Evolutionary conservation across 2,888 invertebrate species (phyloP).

Genomic region (Asteroscopus sphinx): DNA sequence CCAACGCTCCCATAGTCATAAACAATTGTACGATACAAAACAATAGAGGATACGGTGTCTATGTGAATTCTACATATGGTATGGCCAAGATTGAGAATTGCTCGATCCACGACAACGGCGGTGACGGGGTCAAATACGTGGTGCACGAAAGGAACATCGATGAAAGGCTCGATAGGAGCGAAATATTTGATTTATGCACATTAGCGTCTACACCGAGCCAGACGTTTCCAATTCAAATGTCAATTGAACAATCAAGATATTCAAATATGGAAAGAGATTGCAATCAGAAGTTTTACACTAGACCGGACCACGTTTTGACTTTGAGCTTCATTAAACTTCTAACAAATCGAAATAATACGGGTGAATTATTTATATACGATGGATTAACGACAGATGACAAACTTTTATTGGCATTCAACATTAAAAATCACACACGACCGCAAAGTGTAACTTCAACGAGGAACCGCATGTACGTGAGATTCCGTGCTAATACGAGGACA

Average conservation of each 20-base stretch:
- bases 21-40: slow-evolving; percentile 95
- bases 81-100: slow-evolving; percentile 94
- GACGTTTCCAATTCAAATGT: slow-evolving; percentile 96
- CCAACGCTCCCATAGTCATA: slow-evolving; percentile 94
- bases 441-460: slow-evolving; percentile 96
- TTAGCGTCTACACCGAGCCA: slow-evolving; percentile 95
- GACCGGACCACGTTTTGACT: slow-evolving; percentile 94
- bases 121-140: slow-evolving; percentile 96
- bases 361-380: slow-evolving; percentile 94
- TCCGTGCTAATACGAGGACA: slow-evolving; percentile 92
- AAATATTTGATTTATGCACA: slow-evolving; percentile 95
- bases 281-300: slow-evolving; percentile 94
- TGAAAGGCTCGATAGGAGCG: slow-evolving; percentile 93
- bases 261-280: slow-evolving; percentile 93
- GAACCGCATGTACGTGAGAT: slow-evolving; percentile 94
- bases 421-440: slow-evolving; percentile 96
- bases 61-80: slow-evolving; percentile 96
- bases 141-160: slow-evolving; percentile 94
- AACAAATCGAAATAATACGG: slow-evolving; percentile 93
- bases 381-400: slow-evolving; percentile 93
- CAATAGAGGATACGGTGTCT: slow-evolving; percentile 96
- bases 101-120: slow-evolving; percentile 95
- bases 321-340: slow-evolving; percentile 95
- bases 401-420: slow-evolving; percentile 92
- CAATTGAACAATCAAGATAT: slow-evolving; percentile 94